Percentiles rank a stretch among this genome's conserved stretches.
These are phyloP conservation scores for Lepidochrysops patricia DNA, from an alignment of 2,888 invertebrate species.

Conservation along the genomic window DNA sequence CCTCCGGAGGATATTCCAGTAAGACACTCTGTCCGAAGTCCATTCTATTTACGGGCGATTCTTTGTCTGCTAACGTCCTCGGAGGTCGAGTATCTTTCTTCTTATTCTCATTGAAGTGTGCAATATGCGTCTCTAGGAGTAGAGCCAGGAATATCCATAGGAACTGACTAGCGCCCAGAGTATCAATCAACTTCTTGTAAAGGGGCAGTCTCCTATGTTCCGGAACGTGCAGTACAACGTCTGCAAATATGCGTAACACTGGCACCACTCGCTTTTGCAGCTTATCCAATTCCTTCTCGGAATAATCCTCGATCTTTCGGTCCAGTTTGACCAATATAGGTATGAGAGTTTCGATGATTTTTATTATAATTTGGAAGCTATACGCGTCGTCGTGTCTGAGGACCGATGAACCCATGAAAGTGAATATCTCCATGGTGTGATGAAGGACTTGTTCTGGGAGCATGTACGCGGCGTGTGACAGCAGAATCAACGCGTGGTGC, in stretches of 20 bases:
- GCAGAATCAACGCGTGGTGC: constrained; percentile 89
- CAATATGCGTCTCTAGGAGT: constrained; percentile 81
- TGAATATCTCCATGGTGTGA: constrained; percentile 97
- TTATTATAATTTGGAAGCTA: constrained; percentile 93
- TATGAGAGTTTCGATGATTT: constrained; percentile 91
- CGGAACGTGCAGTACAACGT: constrained; percentile 92
- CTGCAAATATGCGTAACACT: constrained; percentile 91
- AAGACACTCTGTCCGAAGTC: constrained; percentile 81
- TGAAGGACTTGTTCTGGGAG: constrained; percentile 90
- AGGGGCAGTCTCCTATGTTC: constrained; percentile 90
- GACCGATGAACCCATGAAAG: constrained; percentile 96
- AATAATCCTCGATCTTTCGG: constrained; percentile 46
- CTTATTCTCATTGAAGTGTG: constrained; percentile 68
- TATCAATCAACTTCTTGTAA: constrained; percentile 84
- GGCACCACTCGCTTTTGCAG: constrained; percentile 72
- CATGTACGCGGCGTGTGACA: constrained; percentile 85
- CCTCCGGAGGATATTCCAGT: constrained; percentile 77
- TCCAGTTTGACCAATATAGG: constrained; percentile 83
- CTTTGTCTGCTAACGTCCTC: constrained; percentile 51
- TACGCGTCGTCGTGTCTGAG: constrained; percentile 95
- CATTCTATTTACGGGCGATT: constrained; percentile 71
- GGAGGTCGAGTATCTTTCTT: constrained; percentile 42
- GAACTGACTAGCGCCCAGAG: constrained; percentile 78
- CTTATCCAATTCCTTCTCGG: constrained; percentile 49
- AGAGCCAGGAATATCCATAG: constrained; percentile 83